Base-by-base conservation (phyloP, 2,888 invertebrate species). In the Drosophila neoperkinsi region DNA sequence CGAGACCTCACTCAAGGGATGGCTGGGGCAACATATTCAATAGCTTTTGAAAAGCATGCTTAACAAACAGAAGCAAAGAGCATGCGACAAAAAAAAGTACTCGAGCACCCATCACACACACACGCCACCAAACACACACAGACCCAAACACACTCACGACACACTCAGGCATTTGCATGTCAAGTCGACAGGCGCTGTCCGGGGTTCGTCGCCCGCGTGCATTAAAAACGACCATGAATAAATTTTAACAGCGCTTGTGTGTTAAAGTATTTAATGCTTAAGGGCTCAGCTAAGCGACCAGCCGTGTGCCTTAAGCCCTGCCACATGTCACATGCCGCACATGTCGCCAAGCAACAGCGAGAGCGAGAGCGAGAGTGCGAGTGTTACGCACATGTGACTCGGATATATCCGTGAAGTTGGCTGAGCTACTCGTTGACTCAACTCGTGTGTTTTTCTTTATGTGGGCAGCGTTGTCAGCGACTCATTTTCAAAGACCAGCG, bases 251-350 rank as follows among this genome's bases (percentile, higher is more conserved):
- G 77, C 88, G 86, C 85, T 79, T 85, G 89, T 86, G 85, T 89
- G 89, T 89, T 87, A 87, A 87, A 89, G 90, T 84, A 87, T 87
- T 87, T 87, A 89, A 87, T 87, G 83, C 90, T 87, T 87, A 89
- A 89, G 81, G 85, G 88, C 86, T 89, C 83, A 82, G 77, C 73
- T 65, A 74, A 74, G 84, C 78, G 86, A 85, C 86, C 89, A 81
- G 84, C 87, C 79, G 84, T 77, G 69, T 77, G 88, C 77, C 88
- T 88, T 85, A 86, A 85, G 79, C 88, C 74, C 79, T 80, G 80
- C 84, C 88, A 82, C 88, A 84, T 84, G 88, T 77, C 81, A 38
- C 77, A 77, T 62, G 57, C 57, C 62, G 11, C 70, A 71, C 62
- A 69, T 65, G 53, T 74, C 59, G 49, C 33, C 33, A 28, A 13